Conservation (phyloP, 2,797 vertebrate genomes). For the Bovichtus diacanthus region DNA sequence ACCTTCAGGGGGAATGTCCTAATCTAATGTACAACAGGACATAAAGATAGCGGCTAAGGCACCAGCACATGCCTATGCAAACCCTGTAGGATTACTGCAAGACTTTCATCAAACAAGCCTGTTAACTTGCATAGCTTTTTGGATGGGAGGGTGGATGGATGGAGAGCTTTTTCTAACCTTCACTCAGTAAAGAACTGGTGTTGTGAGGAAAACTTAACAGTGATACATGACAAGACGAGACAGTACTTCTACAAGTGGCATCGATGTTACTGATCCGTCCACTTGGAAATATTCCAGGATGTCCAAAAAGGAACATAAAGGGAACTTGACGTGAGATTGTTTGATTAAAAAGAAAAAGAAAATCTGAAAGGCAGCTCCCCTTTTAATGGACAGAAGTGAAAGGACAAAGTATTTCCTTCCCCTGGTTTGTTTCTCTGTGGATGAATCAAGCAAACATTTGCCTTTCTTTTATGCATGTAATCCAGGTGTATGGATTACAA, state of each 20-base stretch:
- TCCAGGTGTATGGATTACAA: constrained; percentile 52
- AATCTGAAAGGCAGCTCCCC: constrained; percentile 54
- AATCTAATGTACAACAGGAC: constrained; percentile 46
- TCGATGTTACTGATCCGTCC: constrained; percentile 82
- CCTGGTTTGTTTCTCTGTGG: constrained; percentile 86
- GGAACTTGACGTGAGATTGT: constrained; percentile 78
- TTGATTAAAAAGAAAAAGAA: constrained; percentile 45
- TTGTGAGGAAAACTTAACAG: constrained; percentile 49
- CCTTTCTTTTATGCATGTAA: constrained; percentile 63
- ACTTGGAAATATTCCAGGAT: constrained; percentile 85
- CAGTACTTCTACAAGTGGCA: constrained; percentile 73
- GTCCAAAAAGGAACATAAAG: constrained; percentile 81
- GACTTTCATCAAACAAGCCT: constrained; percentile 58
- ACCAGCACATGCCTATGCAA: constrained; percentile 42
- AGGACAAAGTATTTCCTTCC: constrained; percentile 66
- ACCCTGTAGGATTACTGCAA: constrained; percentile 58
- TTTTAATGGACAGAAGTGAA: constrained; percentile 74
- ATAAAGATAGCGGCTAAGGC: constrained; percentile 37
- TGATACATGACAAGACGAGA: constrained; percentile 46
- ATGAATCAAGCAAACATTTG: constrained; percentile 82
- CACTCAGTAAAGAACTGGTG: constrained; percentile 58
- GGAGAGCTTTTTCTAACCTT: constrained; percentile 58
- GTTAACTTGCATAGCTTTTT: constrained; percentile 58
- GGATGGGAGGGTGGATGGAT: constrained; percentile 60
- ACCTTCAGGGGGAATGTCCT: constrained; percentile 56